Conservation (phyloP, 2,888 invertebrate species). For the Cosmorhoe ocellata region DNA sequence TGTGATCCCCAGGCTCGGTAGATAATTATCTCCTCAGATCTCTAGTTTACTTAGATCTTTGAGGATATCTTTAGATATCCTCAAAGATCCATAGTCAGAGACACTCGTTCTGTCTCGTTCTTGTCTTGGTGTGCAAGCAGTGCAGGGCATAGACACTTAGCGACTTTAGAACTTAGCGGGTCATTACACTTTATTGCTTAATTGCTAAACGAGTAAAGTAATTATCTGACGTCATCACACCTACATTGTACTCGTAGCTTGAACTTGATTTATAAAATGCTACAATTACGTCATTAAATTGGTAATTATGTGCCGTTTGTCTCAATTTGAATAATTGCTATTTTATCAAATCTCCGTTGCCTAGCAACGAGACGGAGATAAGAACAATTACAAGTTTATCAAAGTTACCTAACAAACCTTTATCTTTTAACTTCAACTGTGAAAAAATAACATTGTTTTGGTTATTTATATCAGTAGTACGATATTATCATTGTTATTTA, state of each 20-base stretch:
- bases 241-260: neutral
- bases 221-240: slow-evolving; percentile 13
- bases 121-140: neutral
- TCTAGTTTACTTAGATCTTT: too few relatives aligned
- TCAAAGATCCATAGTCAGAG: too few relatives aligned
- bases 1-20: too few relatives aligned
- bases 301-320: neutral
- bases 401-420: neutral
- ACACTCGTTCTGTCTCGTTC: too few relatives aligned
- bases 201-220: slow-evolving; percentile 5
- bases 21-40: too few relatives aligned
- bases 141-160: slow-evolving; percentile 1
- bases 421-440: neutral
- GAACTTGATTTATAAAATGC: neutral
- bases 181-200: slow-evolving; percentile 14
- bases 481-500: too few relatives aligned
- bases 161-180: slow-evolving; percentile 7
- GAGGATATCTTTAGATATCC: too few relatives aligned
- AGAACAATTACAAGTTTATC: neutral
- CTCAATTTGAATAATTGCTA: neutral
- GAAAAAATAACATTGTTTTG: neutral
- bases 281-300: neutral
- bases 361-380: slow-evolving; percentile 3
- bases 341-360: slow-evolving; percentile 6
- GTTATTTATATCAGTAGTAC: too few relatives aligned